These are phyloP conservation scores for Orchesella flavescens DNA, from an alignment of 2,888 invertebrate genomes.

Conservation along the genomic window DNA sequence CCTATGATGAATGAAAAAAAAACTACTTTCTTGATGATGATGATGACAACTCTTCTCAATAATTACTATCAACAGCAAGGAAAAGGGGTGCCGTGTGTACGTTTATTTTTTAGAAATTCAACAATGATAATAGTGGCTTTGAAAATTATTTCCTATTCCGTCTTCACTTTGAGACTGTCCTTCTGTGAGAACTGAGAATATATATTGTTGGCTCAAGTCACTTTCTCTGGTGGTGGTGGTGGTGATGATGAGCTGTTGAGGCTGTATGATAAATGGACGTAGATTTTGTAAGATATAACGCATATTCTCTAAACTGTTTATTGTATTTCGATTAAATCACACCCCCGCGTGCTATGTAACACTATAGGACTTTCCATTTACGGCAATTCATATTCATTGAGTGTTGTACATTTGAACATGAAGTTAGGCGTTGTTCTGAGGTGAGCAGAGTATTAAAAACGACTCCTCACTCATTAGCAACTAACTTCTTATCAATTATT, in stretches of 20 bases:
- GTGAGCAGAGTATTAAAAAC: too few species aligned
- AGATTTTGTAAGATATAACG: too few species aligned
- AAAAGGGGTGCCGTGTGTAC: neutral
- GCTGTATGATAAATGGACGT: neutral
- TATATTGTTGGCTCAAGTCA: constrained; percentile 30
- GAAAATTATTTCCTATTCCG: constrained; percentile 57
- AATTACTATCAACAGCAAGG: constrained; percentile 1
- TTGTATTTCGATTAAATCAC: too few species aligned
- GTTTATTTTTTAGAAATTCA: neutral
- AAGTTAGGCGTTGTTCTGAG: too few species aligned
- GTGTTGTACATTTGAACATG: too few species aligned
- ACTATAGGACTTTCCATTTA: too few species aligned
- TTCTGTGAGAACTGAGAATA: constrained; percentile 16
- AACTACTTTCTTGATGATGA: constrained; percentile 30
- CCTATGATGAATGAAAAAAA: constrained; percentile 25
- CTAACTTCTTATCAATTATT: too few species aligned
- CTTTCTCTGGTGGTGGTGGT: constrained; percentile 39
- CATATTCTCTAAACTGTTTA: too few species aligned
- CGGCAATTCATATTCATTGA: too few species aligned
- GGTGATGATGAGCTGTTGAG: neutral
- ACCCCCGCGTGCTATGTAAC: too few species aligned
- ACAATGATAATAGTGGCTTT: constrained; percentile 5
- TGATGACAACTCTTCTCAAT: constrained; percentile 37
- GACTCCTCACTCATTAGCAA: too few species aligned
- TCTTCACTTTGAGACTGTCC: constrained; percentile 33